A percentile compares a stretch with the other conserved stretches of the same genome.
Evolutionary conservation across 1,140 invertebrate species (phyloP).

Genomic region (Lanistes nyassanus): DNA sequence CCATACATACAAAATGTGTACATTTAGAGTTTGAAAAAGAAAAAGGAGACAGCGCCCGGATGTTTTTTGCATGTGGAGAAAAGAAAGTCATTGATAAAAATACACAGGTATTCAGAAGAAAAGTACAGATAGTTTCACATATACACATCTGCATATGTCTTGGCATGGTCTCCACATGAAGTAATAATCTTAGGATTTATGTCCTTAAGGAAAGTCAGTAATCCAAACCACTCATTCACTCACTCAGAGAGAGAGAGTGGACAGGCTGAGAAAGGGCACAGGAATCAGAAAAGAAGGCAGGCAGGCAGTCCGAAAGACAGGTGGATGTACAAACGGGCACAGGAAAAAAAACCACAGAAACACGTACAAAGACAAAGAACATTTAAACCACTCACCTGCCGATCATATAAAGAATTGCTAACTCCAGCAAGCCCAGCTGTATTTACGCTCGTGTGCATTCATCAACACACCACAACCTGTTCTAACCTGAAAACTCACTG

Average conservation of each 20-base stretch:
- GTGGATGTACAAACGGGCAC: too few species aligned
- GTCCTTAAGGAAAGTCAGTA: background rate
- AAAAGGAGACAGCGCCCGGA: background rate
- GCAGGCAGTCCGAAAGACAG: background rate
- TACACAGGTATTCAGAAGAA: background rate
- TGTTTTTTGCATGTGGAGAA: background rate
- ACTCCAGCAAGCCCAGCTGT: too few species aligned
- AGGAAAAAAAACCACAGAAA: too few species aligned
- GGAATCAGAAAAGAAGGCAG: too few species aligned
- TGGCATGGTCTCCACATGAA: background rate
- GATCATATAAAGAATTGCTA: too few species aligned
- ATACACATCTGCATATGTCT: background rate
- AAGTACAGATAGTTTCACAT: background rate
- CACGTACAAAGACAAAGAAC: background rate
- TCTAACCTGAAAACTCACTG: too few species aligned
- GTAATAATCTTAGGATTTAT: too few species aligned
- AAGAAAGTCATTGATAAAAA: background rate
- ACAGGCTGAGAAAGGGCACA: background rate
- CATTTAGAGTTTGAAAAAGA: background rate
- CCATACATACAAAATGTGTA: background rate
- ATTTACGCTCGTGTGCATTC: too few species aligned
- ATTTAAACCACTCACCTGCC: background rate
- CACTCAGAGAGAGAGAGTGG: background rate
- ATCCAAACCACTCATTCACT: background rate
- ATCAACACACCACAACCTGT: too few species aligned